Evolutionary conservation across 2,797 vertebrate species (phyloP), one percentile per base, ranked within the genome.

Genomic region (Pteronotus mesoamericanus): DNA sequence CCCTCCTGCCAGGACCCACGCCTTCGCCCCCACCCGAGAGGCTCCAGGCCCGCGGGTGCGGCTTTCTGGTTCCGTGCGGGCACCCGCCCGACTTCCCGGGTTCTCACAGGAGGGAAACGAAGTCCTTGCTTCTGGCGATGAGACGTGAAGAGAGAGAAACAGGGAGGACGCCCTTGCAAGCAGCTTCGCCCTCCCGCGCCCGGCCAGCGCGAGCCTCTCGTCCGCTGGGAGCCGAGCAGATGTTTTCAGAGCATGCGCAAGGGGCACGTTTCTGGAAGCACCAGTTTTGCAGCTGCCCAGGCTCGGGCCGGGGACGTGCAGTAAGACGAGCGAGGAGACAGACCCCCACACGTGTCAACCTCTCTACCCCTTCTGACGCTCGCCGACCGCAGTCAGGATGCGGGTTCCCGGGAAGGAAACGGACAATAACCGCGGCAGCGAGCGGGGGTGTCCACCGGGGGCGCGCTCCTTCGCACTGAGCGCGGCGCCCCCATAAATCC

Each of bases 401-500:
- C 44, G 46, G 3, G 1, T 64, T 79, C n/a, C 16, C 6, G 8
- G 34, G 53, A 32, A 61, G 39, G 29, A 71, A 78, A 37, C 4
- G 1, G 16, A n/a, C 1, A 57, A 34, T 2, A 8, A n/a, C 32
- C 12, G 0, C 26, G 37, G 37, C 14, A 68, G 37, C 19, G 0
- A 19, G 7, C 34, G 22, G 24, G 48, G 6, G 26, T 37, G 37
- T 71, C 48, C 71, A 22, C 32, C 12, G n/a, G 44, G 44, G 24
- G 57, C 26, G 26, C 64, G 42, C 6, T 75, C 9, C 9, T 18
- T 66, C 44, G 2, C 22, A 29, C 5, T 42, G 37, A 61, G 29
- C 18, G 74, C 6, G 0, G 0, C 4, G 26, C 9, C 26, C 68
- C 46, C 3, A 1, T 1, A 53, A 48, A 22, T 51, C n/a, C 21